Evolutionary conservation across 1,140 invertebrate species (phyloP), one percentile per base, ranked within the genome.

Genomic region (Anastatus disparis): DNA sequence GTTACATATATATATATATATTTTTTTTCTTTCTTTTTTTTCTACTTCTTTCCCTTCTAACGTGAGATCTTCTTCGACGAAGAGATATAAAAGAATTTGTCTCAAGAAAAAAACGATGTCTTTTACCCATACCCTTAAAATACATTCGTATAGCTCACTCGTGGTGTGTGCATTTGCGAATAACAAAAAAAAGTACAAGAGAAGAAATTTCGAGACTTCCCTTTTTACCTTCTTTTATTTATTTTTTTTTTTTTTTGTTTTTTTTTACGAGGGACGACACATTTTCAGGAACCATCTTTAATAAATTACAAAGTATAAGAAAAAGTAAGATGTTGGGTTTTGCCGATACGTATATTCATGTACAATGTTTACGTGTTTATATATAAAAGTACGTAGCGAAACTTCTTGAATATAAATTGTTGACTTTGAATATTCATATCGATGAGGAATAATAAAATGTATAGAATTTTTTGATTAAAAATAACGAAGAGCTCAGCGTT

Each of bases 61-160:
- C 26, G 62, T 40, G 52, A 56, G 52, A 66, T 68, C 65, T 67
- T 38, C 53, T 58, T 59, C 55, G 55, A 2, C 22, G 44, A 53
- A 59, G 66, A 68, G 56, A 61, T 53, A 59, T 59, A 61, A 69
- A 61, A 52, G 46, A 69, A 61, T 69, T 69, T 62, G 56, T 69
- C 58, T 69, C 6, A n/a, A n/a, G n/a, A n/a, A n/a, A 69, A 61
- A 69, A 69, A 69, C 66, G 61, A 62, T 62, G 55, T 61, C 22
- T 50, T n/a, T 26, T 38, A 9, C 40, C 40, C n/a, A 12, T 10
- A 35, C 31, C 10, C 31, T 35, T 10, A 35, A 10, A 35, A 35
- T 35, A 35, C 10, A 6, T 35, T 35, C 4, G 4, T 35, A 10
- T 35, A 8, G 12, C 50, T 29, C 24, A 9, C 50, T 9, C 20